Evolutionary conservation across 1,140 invertebrate genomes (phyloP).

Genomic region (Harlomillsia oculata): DNA sequence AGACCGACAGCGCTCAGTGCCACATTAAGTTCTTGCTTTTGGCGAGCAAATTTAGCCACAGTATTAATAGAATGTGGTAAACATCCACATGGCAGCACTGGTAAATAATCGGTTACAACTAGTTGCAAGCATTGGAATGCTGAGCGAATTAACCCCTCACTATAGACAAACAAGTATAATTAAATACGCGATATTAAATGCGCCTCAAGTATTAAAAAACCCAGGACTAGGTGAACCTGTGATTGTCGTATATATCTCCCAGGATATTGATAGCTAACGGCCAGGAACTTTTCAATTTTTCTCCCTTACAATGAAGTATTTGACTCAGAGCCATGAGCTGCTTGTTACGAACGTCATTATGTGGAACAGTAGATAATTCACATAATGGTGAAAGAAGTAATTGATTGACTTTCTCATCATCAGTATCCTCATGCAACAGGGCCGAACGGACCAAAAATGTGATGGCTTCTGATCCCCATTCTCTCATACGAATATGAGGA

Average conservation of each 20-base stretch:
- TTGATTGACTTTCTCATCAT: constrained; percentile 63
- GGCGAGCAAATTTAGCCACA: constrained; percentile 88
- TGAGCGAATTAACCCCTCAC: constrained; percentile 80
- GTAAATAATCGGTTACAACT: constrained; percentile 91
- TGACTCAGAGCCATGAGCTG: constrained; percentile 91
- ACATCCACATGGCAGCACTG: constrained; percentile 74
- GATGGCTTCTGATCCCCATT: constrained; percentile 95
- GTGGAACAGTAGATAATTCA: constrained; percentile 75
- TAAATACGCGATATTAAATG: constrained; percentile 1
- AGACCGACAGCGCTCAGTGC: constrained; percentile 94
- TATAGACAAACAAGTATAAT: constrained; percentile 41
- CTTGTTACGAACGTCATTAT: constrained; percentile 84
- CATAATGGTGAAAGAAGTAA: constrained; percentile 77
- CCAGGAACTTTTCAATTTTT: constrained; percentile 86
- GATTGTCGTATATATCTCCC: constrained; percentile 82
- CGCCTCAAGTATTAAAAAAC: neutral
- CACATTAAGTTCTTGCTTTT: constrained; percentile 95
- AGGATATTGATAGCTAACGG: constrained; percentile 87
- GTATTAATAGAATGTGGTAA: constrained; percentile 86
- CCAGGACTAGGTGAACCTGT: constrained; percentile 54
- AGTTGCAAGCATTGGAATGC: constrained; percentile 94
- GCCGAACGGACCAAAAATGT: constrained; percentile 88
- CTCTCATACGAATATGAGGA: constrained; percentile 85
- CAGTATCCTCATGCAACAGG: constrained; percentile 52
- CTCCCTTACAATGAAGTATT: constrained; percentile 82